Evolutionary conservation across 37 sponge, comb jelly and placozoan species (phyloP).

Genomic region (Ephydatia muelleri): DNA sequence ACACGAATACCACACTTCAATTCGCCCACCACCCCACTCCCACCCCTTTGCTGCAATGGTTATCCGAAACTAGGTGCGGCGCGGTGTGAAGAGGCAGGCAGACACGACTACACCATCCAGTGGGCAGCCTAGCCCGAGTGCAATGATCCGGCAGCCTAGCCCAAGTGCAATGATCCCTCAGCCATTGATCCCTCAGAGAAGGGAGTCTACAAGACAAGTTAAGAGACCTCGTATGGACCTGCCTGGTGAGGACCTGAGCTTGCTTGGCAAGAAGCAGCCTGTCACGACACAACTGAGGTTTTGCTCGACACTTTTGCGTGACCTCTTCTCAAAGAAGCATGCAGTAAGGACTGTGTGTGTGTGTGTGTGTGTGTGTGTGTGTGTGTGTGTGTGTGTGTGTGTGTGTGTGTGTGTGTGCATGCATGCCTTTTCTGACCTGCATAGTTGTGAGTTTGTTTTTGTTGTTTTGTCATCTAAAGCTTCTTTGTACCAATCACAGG

Average conservation of each 20-base stretch:
- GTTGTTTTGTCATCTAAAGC: background rate
- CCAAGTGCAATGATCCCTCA: conserved; percentile 13
- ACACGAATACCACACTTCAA: background rate
- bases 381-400: no score
- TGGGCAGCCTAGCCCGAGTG: conserved; percentile 39
- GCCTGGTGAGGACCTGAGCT: conserved; percentile 67
- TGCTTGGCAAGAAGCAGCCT: conserved; percentile 58
- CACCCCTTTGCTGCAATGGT: background rate
- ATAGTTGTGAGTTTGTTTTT: no score
- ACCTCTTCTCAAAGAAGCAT: conserved; percentile 79
- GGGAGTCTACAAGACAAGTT: conserved; percentile 82
- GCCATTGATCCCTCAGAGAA: conserved; percentile 61
- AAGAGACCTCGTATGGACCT: conserved; percentile 84
- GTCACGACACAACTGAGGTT: conserved; percentile 75
- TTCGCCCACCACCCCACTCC: background rate
- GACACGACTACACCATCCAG: conserved; percentile 87
- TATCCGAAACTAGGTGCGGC: conserved; percentile 27
- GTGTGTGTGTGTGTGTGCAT: no score
- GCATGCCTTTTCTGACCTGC: no score
- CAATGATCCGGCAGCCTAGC: no score
- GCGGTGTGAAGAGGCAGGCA: conserved; percentile 90
- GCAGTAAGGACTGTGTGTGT: conserved; percentile 31
- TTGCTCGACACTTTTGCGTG: conserved; percentile 73
- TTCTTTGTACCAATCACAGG: conserved; percentile 16
- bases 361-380: background rate